Evolutionary conservation across 2,113 vertebrate genomes (phyloP).

Genomic region (Dasypus novemcinctus): DNA sequence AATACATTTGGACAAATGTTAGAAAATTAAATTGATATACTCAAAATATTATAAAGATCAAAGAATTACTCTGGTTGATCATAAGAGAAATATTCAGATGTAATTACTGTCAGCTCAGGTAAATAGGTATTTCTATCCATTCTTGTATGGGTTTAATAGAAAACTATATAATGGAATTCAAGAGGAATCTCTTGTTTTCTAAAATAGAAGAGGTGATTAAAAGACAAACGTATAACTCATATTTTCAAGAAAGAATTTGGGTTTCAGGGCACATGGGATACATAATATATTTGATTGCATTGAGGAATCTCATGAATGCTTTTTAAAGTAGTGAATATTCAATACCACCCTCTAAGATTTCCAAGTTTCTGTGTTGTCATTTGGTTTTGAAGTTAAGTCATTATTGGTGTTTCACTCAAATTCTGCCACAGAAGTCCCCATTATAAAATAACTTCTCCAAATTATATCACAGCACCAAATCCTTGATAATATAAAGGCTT

Average conservation of each 20-base stretch:
- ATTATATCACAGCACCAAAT: background rate
- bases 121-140: background rate
- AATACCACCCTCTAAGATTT: background rate
- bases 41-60: constrained; percentile 43
- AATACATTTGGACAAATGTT: background rate
- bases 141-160: constrained; percentile 10
- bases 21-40: constrained; percentile 34
- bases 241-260: constrained; percentile 43
- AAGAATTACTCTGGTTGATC: constrained; percentile 26
- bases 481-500: background rate
- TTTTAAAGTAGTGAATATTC: constrained; percentile 2
- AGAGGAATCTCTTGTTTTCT: constrained; percentile 12
- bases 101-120: background rate
- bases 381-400: constrained; percentile 40
- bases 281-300: background rate
- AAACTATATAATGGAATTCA: constrained; percentile 32
- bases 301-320: background rate
- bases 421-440: background rate
- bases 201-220: constrained; percentile 24
- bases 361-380: background rate
- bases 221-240: background rate
- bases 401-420: constrained; percentile 27
- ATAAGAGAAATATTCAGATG: constrained; percentile 18
- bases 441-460: background rate
- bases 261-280: background rate